Percentiles rank a stretch among this genome's conserved stretches.
phyloP scores from a whole-genome alignment of 2,888 invertebrate genomes.

The Cartodere bifasciata region DNA sequence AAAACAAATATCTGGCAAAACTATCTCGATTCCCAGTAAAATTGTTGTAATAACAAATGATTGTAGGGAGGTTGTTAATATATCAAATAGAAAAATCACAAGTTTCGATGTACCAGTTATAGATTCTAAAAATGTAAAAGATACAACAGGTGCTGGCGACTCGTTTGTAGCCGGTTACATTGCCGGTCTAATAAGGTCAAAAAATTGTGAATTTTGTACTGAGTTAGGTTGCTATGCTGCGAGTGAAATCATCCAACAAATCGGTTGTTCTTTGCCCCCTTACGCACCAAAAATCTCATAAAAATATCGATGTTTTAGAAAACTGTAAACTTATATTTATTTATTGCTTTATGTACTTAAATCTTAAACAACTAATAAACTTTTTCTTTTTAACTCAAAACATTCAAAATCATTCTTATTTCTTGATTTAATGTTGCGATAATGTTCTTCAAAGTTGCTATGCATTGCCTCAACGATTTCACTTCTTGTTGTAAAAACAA shows the following conservation, averaged over 20 bases:
- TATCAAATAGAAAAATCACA: conserved; percentile 19
- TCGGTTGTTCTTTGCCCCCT: conserved; percentile 37
- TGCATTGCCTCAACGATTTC: conserved; percentile 20
- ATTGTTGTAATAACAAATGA: conserved; percentile 54
- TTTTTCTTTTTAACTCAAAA: no score
- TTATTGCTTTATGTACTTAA: no score
- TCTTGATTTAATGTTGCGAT: no score
- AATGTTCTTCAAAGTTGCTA: conserved; percentile 23
- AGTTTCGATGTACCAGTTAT: conserved; percentile 31
- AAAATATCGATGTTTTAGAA: background rate
- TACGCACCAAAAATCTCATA: background rate
- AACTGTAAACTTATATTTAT: no score
- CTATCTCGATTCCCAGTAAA: conserved; percentile 24
- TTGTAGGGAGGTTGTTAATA: conserved; percentile 39
- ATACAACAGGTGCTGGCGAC: conserved; percentile 49
- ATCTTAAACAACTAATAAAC: no score
- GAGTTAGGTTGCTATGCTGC: conserved; percentile 36
- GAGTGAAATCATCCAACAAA: conserved; percentile 36
- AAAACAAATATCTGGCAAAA: conserved; percentile 9
- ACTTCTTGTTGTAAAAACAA: conserved; percentile 23
- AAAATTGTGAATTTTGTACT: conserved; percentile 33
- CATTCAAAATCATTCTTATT: no score
- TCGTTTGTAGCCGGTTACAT: conserved; percentile 47
- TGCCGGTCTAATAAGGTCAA: conserved; percentile 34
- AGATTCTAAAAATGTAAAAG: conserved; percentile 33